Evolutionary conservation across 2,113 vertebrate species (phyloP).

Genomic region (Colossoma macropomum): DNA sequence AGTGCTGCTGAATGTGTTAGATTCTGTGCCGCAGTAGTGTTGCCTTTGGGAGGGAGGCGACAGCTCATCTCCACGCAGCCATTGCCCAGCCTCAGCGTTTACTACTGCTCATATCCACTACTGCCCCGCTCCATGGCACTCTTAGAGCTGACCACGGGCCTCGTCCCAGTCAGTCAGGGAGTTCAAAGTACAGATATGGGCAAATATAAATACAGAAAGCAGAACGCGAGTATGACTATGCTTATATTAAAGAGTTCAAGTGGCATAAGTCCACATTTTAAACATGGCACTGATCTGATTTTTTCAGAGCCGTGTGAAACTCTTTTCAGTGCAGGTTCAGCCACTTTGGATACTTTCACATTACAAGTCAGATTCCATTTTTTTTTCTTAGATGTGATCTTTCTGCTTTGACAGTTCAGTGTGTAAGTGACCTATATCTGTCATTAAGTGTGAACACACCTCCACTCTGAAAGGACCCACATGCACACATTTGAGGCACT

Average conservation of each 20-base stretch:
- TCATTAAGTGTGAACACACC: background rate
- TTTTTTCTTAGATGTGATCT: background rate
- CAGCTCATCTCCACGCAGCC: conserved; percentile 42
- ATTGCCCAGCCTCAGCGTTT: conserved; percentile 40
- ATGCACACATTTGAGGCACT: background rate
- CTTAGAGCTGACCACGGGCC: conserved; percentile 16
- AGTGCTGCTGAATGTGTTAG: conserved; percentile 67
- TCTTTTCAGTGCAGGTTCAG: too few relatives aligned
- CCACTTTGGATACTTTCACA: background rate
- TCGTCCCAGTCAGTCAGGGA: background rate
- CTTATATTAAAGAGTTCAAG: too few relatives aligned
- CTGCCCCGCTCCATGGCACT: conserved; percentile 51
- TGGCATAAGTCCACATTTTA: too few relatives aligned
- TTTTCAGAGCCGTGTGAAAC: background rate
- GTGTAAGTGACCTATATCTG: background rate
- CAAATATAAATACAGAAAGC: too few relatives aligned
- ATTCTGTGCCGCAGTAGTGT: conserved; percentile 72
- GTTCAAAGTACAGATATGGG: background rate
- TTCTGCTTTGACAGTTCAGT: background rate
- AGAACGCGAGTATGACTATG: background rate
- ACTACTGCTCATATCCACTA: conserved; percentile 32
- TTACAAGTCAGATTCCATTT: background rate
- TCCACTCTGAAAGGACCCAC: background rate
- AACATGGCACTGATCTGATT: too few relatives aligned
- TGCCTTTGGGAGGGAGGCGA: conserved; percentile 57